Conservation (phyloP, 2,888 invertebrate species). For the Troides aeacus region DNA sequence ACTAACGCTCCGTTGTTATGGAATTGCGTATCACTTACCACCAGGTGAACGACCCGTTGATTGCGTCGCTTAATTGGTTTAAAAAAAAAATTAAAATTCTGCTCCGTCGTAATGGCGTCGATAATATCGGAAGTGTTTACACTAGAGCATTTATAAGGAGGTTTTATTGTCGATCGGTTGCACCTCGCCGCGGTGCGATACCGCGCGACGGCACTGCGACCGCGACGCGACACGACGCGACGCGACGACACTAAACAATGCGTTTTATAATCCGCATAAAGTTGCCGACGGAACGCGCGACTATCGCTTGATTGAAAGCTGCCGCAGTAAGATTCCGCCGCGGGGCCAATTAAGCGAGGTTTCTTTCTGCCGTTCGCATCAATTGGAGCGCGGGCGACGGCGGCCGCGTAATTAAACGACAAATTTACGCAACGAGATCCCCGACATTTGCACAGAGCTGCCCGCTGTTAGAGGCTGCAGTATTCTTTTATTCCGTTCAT, state of each 20-base stretch:
- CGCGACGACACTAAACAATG: conserved; percentile 36
- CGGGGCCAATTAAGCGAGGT: conserved; percentile 49
- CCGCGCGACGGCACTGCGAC: conserved; percentile 8
- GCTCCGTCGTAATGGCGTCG: not conserved
- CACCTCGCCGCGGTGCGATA: not conserved
- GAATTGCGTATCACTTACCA: too few species aligned
- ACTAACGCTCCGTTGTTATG: too few species aligned
- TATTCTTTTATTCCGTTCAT: not conserved
- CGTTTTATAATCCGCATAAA: conserved; percentile 45
- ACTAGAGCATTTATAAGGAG: not conserved
- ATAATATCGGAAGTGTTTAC: not conserved
- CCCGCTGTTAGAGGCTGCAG: conserved; percentile 9
- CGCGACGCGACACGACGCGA: too few species aligned
- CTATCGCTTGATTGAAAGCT: conserved; percentile 54
- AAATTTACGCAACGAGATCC: conserved; percentile 68
- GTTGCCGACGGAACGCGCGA: conserved; percentile 48
- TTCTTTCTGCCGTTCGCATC: conserved; percentile 41
- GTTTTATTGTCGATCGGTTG: not conserved
- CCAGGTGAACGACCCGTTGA: too few species aligned
- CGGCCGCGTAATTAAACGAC: conserved; percentile 57
- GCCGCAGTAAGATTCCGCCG: conserved; percentile 35
- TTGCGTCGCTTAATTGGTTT: not conserved
- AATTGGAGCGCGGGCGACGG: conserved; percentile 65
- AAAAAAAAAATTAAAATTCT: not conserved
- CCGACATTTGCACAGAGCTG: conserved; percentile 45